Percentiles rank a stretch among this genome's conserved stretches.
Evolutionary conservation across 2,888 invertebrate genomes (phyloP).

Genomic region (Ochropacha duplaris): DNA sequence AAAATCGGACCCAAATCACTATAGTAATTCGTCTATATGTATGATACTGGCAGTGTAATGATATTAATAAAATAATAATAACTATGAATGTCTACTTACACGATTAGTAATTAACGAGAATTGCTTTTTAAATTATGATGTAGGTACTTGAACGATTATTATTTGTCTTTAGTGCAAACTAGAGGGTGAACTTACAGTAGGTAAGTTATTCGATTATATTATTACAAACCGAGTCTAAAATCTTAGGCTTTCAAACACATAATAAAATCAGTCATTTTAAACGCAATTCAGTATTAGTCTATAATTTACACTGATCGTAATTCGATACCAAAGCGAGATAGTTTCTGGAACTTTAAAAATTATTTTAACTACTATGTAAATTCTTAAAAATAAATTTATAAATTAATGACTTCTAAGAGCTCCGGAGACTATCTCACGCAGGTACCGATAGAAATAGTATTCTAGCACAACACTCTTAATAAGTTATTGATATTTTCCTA

Average conservation of each 20-base stretch:
- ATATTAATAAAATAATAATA: conserved; percentile 61
- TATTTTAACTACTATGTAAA: conserved; percentile 78
- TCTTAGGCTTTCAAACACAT: conserved; percentile 81
- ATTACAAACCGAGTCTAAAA: conserved; percentile 78
- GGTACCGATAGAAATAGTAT: conserved; percentile 72
- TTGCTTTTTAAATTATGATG: conserved; percentile 76
- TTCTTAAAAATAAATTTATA: conserved; percentile 78
- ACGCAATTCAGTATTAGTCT: conserved; percentile 80
- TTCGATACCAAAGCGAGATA: conserved; percentile 77
- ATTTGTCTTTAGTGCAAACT: conserved; percentile 77
- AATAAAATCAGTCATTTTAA: conserved; percentile 83
- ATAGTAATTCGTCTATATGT: conserved; percentile 75
- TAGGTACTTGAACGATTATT: conserved; percentile 61
- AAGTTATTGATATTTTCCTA: conserved; percentile 83
- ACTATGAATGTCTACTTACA: conserved; percentile 75
- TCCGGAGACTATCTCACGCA: conserved; percentile 73
- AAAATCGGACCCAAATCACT: conserved; percentile 78
- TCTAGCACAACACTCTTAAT: conserved; percentile 83
- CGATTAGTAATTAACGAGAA: conserved; percentile 78
- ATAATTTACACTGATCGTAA: conserved; percentile 80
- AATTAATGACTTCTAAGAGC: conserved; percentile 80
- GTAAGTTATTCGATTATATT: conserved; percentile 71
- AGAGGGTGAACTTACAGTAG: conserved; percentile 73
- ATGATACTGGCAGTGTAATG: conserved; percentile 81
- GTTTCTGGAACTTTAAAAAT: conserved; percentile 63